Percentiles rank a stretch among this genome's conserved stretches.
Conservation (phyloP, 2,888 invertebrate genomes). For the Caenorhabditis wallacei region DNA sequence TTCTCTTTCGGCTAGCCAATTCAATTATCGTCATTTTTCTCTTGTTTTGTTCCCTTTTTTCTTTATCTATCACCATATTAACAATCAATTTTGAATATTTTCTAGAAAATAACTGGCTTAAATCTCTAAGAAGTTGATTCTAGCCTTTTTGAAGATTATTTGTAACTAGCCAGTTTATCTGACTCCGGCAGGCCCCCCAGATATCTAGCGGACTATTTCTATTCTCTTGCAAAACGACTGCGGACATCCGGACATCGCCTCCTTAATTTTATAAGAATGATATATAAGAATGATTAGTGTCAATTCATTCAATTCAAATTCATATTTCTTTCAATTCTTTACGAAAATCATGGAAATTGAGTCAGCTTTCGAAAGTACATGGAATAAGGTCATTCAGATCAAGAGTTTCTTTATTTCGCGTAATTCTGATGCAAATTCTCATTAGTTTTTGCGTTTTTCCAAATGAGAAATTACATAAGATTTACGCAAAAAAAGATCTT, state of each 20-base stretch:
- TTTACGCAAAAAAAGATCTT: conserved; percentile 1
- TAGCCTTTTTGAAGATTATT: too few relatives aligned
- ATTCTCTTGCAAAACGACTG: too few relatives aligned
- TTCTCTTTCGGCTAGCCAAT: conserved; percentile 10
- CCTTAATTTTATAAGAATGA: too few relatives aligned
- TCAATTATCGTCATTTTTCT: conserved; percentile 18
- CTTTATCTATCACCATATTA: conserved; percentile 20
- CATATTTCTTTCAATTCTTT: too few relatives aligned
- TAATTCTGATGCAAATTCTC: conserved; percentile 14
- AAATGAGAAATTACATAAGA: conserved; percentile 4
- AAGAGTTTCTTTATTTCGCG: not conserved
- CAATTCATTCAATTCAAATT: too few relatives aligned
- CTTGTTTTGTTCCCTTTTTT: conserved; percentile 5
- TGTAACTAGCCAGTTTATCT: too few relatives aligned
- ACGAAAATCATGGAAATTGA: not conserved
- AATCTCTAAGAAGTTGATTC: too few relatives aligned
- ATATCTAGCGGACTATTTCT: too few relatives aligned
- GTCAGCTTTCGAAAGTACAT: not conserved
- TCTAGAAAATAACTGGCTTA: not conserved
- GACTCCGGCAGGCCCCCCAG: too few relatives aligned
- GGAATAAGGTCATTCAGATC: not conserved
- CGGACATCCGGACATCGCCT: too few relatives aligned
- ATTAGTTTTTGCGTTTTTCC: not conserved
- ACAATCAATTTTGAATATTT: not conserved
- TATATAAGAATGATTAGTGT: too few relatives aligned